phyloP scores from a whole-genome alignment of 2,113 vertebrate species.

The Prionailurus bengalensis region DNA sequence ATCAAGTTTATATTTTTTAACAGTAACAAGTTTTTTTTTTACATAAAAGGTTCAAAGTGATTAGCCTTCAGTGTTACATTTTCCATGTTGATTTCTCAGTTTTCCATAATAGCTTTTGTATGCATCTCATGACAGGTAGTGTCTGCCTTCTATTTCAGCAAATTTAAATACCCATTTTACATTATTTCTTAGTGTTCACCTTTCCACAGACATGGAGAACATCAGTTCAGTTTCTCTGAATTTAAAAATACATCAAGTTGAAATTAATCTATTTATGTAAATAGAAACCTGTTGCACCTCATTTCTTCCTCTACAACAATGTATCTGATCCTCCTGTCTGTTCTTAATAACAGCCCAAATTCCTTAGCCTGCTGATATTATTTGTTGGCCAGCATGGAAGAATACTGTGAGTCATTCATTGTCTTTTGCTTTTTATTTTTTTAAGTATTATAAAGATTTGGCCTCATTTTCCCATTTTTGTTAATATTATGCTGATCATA shows the following conservation, averaged over 20 bases:
- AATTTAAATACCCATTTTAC: background rate
- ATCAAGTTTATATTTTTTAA: slow-evolving; percentile 17
- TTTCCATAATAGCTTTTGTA: background rate
- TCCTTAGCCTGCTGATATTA: background rate
- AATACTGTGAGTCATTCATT: background rate
- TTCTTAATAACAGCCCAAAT: background rate
- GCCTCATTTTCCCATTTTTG: background rate
- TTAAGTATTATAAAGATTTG: background rate
- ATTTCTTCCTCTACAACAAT: background rate
- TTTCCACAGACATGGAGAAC: background rate
- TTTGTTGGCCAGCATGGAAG: background rate
- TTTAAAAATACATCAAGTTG: slow-evolving; percentile 45
- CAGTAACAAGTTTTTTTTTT: slow-evolving; percentile 18
- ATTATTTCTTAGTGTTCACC: background rate
- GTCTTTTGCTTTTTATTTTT: background rate
- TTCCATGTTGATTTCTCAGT: slow-evolving; percentile 10
- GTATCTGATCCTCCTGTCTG: background rate
- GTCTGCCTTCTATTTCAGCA: slow-evolving; percentile 42
- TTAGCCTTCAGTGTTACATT: background rate
- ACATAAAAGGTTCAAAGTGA: background rate
- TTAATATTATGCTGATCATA: background rate
- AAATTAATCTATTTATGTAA: slow-evolving; percentile 11
- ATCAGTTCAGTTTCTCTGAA: slow-evolving; percentile 20
- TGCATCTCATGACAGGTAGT: background rate
- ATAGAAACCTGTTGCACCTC: background rate